Evolutionary conservation across 2,113 vertebrate genomes (phyloP).

Genomic region (Alces alces): DNA sequence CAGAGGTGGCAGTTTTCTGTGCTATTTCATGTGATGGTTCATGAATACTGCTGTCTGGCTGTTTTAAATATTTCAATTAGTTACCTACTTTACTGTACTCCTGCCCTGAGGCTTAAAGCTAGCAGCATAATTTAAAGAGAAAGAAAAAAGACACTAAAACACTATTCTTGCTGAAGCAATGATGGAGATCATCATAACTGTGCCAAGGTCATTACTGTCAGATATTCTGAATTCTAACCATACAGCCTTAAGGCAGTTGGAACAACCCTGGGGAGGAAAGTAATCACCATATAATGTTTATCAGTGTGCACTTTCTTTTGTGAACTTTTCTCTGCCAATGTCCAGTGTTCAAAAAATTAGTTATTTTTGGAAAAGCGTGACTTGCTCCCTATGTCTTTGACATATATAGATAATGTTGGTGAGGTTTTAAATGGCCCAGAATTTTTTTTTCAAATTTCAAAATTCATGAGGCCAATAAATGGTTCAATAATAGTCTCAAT

Average conservation of each 20-base stretch:
- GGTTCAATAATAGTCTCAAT: not conserved
- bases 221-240: slow-evolving; percentile 11
- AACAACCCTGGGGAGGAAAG: not conserved
- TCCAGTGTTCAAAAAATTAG: not conserved
- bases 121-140: slow-evolving; percentile 41
- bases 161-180: slow-evolving; percentile 27
- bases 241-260: slow-evolving; percentile 7
- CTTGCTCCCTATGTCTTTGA: not conserved
- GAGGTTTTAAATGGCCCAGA: not conserved
- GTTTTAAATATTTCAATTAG: slow-evolving; percentile 67
- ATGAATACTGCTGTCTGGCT: slow-evolving; percentile 44
- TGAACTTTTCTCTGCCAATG: slow-evolving; percentile 21
- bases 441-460: not conserved
- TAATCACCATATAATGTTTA: not conserved
- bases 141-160: slow-evolving; percentile 27
- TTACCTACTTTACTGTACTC: slow-evolving; percentile 40
- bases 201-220: slow-evolving; percentile 53
- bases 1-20: slow-evolving; percentile 18
- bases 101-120: slow-evolving; percentile 42
- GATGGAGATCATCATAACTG: slow-evolving; percentile 16
- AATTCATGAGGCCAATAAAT: not conserved
- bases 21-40: slow-evolving; percentile 4
- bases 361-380: not conserved
- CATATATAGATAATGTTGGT: not conserved
- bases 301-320: not conserved